Base-by-base conservation (phyloP, 2,888 invertebrate species). In the Bursaphelenchus okinawaensis region DNA sequence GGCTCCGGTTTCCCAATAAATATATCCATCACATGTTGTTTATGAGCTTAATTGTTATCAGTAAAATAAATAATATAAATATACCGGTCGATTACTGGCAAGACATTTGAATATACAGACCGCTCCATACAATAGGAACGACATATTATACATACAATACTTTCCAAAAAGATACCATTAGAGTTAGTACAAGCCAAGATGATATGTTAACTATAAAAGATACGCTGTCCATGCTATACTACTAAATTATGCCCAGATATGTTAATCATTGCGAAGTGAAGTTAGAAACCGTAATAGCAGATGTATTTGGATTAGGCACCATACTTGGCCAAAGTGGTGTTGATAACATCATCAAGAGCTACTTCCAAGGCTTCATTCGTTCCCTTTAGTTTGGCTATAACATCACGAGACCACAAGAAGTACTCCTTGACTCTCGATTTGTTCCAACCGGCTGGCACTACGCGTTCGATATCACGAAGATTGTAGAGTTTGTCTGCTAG, bases 401-500 rank as follows among this genome's bases (percentile, higher is more conserved):
- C 75, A 57, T 77, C 68, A 16, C 73, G 71, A 20, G 75, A 65
- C 80, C 78, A 80, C 56, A 75, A 68, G 71, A 77, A 76, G 66
- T 81, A 81, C 65, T 81, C 77, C 59, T 68, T 75, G 9, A 76
- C 75, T 16, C 75, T 57, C 20, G 70, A 65, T 40, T 68, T 68
- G 24, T 73, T 75, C 80, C 80, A 80, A 23, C 80, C 80, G 51
- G 74, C 57, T 29, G 80, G 80, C 16, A 74, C 84, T 1, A 83
- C 83, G 22, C 85, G 83, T 27, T 87, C 85, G 54, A 91, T 81
- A 84, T 91, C 91, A 56, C 90, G 83, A 16, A 91, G 84, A 84
- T 91, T 91, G 82, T 91, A 89, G 69, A 91, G 85, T 82, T 91
- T 91, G 84, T 91, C 91, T 0, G 90, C 91, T 71, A 91, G 83